These are phyloP conservation scores for Myiagra hebetior DNA, from an alignment of 2,113 vertebrate species.

Conservation along the genomic window DNA sequence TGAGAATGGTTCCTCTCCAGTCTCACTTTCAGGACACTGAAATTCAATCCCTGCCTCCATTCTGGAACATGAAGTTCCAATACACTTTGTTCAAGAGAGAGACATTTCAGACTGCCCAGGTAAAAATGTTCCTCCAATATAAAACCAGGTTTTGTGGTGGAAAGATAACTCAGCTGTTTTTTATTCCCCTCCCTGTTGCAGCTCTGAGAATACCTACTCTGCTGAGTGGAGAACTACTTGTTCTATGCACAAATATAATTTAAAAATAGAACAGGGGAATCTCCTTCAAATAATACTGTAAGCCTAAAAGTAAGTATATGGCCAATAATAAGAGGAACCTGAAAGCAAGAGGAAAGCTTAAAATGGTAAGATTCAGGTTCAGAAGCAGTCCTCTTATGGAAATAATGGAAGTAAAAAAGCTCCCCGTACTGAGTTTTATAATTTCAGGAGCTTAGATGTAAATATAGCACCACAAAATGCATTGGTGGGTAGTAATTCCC, in stretches of 20 bases:
- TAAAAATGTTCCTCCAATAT: neutral
- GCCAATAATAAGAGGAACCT: neutral
- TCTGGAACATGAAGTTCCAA: neutral
- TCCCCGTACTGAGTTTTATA: neutral
- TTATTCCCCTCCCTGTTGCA: neutral
- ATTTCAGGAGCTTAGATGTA: neutral
- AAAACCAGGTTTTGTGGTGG: neutral
- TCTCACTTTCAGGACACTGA: neutral
- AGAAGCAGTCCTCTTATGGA: neutral
- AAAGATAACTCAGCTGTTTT: neutral
- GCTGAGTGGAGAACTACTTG: neutral
- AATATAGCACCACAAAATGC: neutral
- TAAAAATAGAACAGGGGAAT: neutral
- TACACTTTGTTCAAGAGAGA: neutral
- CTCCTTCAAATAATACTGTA: neutral
- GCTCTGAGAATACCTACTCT: neutral
- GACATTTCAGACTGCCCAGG: neutral
- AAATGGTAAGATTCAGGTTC: neutral
- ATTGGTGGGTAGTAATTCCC: neutral
- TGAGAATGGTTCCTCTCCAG: neutral
- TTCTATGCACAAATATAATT: neutral
- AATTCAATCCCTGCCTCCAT: neutral
- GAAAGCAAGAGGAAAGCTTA: neutral
- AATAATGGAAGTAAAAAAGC: neutral
- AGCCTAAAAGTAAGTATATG: neutral